A percentile compares a stretch with the other conserved stretches of the same genome.
phyloP scores from a whole-genome alignment of 64 coral and sea anemone genomes.

The Cladopsammia gracilis region DNA sequence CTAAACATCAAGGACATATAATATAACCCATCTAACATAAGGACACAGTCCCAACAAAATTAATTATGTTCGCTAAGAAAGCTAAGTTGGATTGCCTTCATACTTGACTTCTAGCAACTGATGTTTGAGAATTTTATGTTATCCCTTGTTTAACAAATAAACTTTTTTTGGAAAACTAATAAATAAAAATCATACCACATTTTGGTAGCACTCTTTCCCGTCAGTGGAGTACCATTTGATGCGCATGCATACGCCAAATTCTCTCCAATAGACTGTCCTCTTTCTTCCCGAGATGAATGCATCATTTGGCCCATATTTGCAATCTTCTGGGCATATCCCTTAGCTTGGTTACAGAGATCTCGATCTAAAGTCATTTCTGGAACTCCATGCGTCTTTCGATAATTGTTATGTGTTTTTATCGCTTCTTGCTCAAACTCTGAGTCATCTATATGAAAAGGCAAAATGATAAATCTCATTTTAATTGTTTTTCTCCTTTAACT shows the following conservation, averaged over 20 bases:
- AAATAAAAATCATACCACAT: slow-evolving; percentile 63
- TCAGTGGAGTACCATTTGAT: slow-evolving; percentile 72
- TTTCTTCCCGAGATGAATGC: slow-evolving; percentile 56
- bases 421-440: slow-evolving; percentile 80
- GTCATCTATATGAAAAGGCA: slow-evolving; percentile 52
- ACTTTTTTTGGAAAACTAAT: no score
- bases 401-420: slow-evolving; percentile 77
- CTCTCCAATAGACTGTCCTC: slow-evolving; percentile 65
- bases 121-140: no score
- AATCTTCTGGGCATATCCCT: slow-evolving; percentile 79
- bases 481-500: no score
- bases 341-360: slow-evolving; percentile 64
- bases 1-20: no score
- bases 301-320: slow-evolving; percentile 52
- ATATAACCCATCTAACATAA: no score
- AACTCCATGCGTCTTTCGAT: slow-evolving; percentile 66
- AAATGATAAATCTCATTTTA: neutral
- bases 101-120: no score
- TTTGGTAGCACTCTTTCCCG: slow-evolving; percentile 69
- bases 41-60: no score
- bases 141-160: no score
- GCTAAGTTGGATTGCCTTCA: no score
- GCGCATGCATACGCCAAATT: slow-evolving; percentile 83
- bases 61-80: no score
- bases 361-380: slow-evolving; percentile 62